A percentile compares a stretch with the other conserved stretches of the same genome.
These are phyloP conservation scores for Archilochus colubris DNA, from an alignment of 2,113 vertebrate genomes.

Conservation along the genomic window DNA sequence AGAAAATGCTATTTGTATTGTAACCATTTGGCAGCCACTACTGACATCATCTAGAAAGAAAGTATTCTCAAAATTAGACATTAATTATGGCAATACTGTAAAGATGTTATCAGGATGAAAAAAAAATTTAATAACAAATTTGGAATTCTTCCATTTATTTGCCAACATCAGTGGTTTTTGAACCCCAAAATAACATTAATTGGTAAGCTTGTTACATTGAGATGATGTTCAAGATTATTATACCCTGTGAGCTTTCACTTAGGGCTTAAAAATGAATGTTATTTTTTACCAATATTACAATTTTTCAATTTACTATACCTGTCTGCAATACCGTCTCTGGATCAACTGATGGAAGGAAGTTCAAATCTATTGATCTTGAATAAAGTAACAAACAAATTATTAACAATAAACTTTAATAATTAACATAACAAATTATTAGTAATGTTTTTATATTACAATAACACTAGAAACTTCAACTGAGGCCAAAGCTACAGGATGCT, in stretches of 20 bases:
- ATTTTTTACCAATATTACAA: not conserved
- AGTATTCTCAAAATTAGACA: not conserved
- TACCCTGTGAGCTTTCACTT: not conserved
- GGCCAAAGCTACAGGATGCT: not conserved
- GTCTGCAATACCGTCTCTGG: conserved; percentile 96
- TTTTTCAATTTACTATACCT: conserved; percentile 79
- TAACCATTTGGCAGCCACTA: not conserved
- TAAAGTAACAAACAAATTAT: not conserved
- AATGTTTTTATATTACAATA: not conserved
- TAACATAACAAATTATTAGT: not conserved
- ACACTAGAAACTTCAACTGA: not conserved
- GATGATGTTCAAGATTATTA: not conserved
- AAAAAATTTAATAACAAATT: not conserved
- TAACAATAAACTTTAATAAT: not conserved
- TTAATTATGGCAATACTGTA: not conserved
- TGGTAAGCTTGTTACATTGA: not conserved
- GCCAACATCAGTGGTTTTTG: not conserved
- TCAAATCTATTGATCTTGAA: conserved; percentile 87
- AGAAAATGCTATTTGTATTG: not conserved
- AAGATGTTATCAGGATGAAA: not conserved
- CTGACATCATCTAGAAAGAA: not conserved
- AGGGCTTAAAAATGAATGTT: not conserved
- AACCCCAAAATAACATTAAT: not conserved
- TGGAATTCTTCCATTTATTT: not conserved
- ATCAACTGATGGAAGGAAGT: conserved; percentile 93